These are phyloP conservation scores for Eupithecia subumbrata DNA, from an alignment of 2,888 invertebrate species.

Conservation along the genomic window DNA sequence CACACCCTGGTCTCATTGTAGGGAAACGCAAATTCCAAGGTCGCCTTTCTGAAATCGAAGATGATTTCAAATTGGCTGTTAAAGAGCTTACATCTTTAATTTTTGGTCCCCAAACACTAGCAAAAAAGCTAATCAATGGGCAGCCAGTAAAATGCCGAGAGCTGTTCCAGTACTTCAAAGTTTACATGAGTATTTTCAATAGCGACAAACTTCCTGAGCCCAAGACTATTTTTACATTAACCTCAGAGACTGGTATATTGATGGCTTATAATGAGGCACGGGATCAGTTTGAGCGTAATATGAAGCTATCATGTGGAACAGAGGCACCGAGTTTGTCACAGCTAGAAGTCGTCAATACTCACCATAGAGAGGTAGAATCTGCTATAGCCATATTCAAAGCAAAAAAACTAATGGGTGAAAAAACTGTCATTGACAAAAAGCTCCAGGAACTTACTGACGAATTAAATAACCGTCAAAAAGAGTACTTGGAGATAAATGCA, in stretches of 20 bases:
- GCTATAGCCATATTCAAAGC: slow-evolving; percentile 26
- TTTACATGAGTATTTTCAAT: slow-evolving; percentile 34
- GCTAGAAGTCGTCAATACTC: slow-evolving; percentile 13
- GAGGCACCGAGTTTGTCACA: slow-evolving; percentile 22
- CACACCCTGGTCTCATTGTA: slow-evolving; percentile 29
- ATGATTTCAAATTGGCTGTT: slow-evolving; percentile 2
- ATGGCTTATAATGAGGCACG: slow-evolving; percentile 29
- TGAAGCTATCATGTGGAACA: slow-evolving; percentile 12
- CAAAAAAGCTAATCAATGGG: slow-evolving; percentile 22
- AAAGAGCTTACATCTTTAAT: slow-evolving; percentile 24
- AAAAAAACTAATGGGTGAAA: slow-evolving; percentile 25
- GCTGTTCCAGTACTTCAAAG: slow-evolving; percentile 29
- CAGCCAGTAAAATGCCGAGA: slow-evolving; percentile 23
- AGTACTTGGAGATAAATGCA: slow-evolving; percentile 24
- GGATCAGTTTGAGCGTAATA: slow-evolving; percentile 21
- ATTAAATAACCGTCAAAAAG: slow-evolving; percentile 12
- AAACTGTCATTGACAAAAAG: slow-evolving; percentile 19
- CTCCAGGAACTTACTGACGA: slow-evolving; percentile 26
- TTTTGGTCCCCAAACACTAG: slow-evolving; percentile 18
- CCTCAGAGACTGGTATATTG: slow-evolving; percentile 29
- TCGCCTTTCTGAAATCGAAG: slow-evolving; percentile 20
- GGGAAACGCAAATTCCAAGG: slow-evolving; percentile 22
- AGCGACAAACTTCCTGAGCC: slow-evolving; percentile 20
- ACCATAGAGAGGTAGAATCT: slow-evolving; percentile 16
- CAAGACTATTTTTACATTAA: neutral